A percentile compares a stretch with the other conserved stretches of the same genome.
Conservation (phyloP, 2,888 invertebrate genomes). For the Sinodicranocentrus sp. region DNA sequence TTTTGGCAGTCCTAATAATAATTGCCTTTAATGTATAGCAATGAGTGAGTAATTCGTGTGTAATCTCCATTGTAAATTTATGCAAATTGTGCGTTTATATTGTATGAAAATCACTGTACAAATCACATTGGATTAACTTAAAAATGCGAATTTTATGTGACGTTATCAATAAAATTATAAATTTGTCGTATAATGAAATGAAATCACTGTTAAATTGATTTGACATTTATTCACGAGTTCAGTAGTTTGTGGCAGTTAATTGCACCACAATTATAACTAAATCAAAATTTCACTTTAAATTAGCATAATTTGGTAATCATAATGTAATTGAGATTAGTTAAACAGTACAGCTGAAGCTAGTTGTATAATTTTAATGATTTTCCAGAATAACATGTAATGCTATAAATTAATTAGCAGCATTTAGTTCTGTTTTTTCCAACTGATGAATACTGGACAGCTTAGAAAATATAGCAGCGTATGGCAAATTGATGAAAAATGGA, state of each 20-base stretch:
- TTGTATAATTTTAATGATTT: no score
- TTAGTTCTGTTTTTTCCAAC: background rate
- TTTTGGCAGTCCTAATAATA: no score
- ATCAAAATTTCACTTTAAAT: background rate
- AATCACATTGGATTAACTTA: no score
- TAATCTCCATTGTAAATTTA: background rate
- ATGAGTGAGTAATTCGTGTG: no score
- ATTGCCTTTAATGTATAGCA: no score
- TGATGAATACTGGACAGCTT: slow-evolving; percentile 4
- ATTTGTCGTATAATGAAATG: background rate
- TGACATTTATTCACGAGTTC: background rate
- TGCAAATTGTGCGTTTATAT: no score
- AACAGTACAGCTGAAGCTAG: no score
- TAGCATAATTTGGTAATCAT: slow-evolving; percentile 3
- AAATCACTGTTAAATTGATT: background rate
- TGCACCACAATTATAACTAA: background rate
- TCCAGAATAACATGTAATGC: no score
- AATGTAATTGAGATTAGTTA: background rate
- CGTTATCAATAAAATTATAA: background rate
- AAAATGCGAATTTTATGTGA: background rate
- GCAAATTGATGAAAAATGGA: no score
- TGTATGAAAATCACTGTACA: no score
- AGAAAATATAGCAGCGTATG: no score
- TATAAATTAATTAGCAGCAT: no score
- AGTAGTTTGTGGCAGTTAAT: background rate